These are phyloP conservation scores for Melanotaenia trifasciata DNA, from an alignment of 2,797 vertebrate species.

Conservation along the genomic window DNA sequence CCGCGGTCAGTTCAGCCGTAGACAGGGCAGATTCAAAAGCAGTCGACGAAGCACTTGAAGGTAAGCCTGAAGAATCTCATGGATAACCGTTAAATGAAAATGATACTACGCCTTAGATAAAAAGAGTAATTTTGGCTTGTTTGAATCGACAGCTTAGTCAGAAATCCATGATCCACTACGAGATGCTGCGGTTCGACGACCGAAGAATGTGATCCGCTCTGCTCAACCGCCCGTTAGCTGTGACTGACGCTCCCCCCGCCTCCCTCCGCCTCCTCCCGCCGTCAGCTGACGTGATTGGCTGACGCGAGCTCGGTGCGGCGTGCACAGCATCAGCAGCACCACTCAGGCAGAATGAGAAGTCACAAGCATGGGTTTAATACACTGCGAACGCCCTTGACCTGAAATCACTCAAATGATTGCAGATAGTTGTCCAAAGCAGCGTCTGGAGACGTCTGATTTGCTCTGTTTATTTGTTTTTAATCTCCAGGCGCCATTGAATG, in stretches of 20 bases:
- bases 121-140: slow-evolving; percentile 31
- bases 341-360: slow-evolving; percentile 24
- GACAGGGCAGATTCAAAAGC: slow-evolving; percentile 84
- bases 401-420: slow-evolving; percentile 31
- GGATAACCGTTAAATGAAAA: slow-evolving; percentile 83
- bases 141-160: slow-evolving; percentile 48
- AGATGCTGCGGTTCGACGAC: slow-evolving; percentile 57
- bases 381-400: slow-evolving; percentile 62
- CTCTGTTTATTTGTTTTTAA: slow-evolving; percentile 3
- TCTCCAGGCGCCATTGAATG: neutral
- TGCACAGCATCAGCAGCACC: slow-evolving; percentile 73
- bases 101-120: slow-evolving; percentile 66
- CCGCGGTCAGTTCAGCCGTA: slow-evolving; percentile 76
- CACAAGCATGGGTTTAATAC: slow-evolving; percentile 55
- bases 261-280: slow-evolving; percentile 37
- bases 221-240: slow-evolving; percentile 48
- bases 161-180: slow-evolving; percentile 55
- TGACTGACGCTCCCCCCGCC: slow-evolving; percentile 33
- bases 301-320: slow-evolving; percentile 42
- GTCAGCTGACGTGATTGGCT: slow-evolving; percentile 72
- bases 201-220: slow-evolving; percentile 60
- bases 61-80: slow-evolving; percentile 93
- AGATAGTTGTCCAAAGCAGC: slow-evolving; percentile 6
- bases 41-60: slow-evolving; percentile 92
- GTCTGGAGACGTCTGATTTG: neutral